Percentiles rank a stretch among this genome's conserved stretches.
phyloP scores from a whole-genome alignment of 1,140 invertebrate species.

The Drosophila mayri region DNA sequence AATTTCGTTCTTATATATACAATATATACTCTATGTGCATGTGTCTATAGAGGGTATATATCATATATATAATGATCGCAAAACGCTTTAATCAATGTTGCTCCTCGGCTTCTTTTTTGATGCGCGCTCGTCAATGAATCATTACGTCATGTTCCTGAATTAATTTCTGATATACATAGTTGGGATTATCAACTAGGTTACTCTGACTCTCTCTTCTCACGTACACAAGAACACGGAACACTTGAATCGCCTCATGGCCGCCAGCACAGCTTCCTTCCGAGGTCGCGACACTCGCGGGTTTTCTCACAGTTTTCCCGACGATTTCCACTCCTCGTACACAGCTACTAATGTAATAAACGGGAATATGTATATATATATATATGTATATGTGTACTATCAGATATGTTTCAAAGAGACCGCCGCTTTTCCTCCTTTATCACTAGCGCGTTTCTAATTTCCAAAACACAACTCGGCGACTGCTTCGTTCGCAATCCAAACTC shows the following conservation, averaged over 20 bases:
- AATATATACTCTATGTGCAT: conserved; percentile 22
- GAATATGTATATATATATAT: conserved; percentile 34
- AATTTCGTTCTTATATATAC: conserved; percentile 60
- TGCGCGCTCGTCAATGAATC: conserved; percentile 61
- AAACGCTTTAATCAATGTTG: conserved; percentile 67
- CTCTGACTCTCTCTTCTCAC: conserved; percentile 37
- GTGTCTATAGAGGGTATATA: conserved; percentile 28
- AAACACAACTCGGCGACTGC: conserved; percentile 49
- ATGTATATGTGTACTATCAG: conserved; percentile 33
- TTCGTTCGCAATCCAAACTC: conserved; percentile 55
- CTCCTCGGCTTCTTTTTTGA: conserved; percentile 32
- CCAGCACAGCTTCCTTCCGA: conserved; percentile 40
- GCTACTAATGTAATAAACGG: background rate
- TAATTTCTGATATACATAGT: conserved; percentile 68
- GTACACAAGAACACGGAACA: conserved; percentile 81
- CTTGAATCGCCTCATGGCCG: conserved; percentile 74
- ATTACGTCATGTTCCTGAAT: conserved; percentile 78
- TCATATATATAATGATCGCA: conserved; percentile 37
- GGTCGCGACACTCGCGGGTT: conserved; percentile 28
- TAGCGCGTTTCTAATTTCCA: conserved; percentile 10
- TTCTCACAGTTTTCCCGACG: conserved; percentile 34
- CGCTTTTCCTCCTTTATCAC: conserved; percentile 53
- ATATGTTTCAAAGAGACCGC: conserved; percentile 54
- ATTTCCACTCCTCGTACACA: conserved; percentile 13
- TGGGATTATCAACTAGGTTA: conserved; percentile 77